These are phyloP conservation scores for Procavia capensis DNA, from an alignment of 2,113 vertebrate species.

Conservation along the genomic window DNA sequence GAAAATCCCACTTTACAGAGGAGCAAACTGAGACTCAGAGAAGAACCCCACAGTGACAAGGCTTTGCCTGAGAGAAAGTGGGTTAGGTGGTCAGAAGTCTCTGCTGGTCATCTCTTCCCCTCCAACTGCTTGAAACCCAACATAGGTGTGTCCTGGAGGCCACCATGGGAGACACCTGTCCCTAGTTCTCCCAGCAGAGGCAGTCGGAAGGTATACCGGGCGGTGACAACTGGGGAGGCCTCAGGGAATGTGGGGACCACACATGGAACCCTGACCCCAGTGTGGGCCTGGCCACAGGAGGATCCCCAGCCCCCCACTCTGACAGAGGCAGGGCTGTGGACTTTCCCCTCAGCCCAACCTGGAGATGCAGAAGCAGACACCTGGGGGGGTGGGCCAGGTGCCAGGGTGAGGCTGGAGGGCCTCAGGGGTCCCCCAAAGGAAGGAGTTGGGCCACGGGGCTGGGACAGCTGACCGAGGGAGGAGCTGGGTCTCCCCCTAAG, in stretches of 20 bases:
- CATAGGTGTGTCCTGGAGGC: neutral
- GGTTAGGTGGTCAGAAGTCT: neutral
- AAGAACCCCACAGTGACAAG: neutral
- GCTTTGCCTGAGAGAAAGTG: rapidly evolving
- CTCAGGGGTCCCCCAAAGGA: too few species aligned
- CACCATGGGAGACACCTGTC: neutral
- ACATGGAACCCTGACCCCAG: neutral
- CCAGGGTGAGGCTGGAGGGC: too few species aligned
- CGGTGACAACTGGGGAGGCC: neutral
- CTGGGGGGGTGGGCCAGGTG: neutral
- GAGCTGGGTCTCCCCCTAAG: rapidly evolving
- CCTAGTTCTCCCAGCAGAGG: neutral
- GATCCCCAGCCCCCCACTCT: rapidly evolving
- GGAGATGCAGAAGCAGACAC: neutral
- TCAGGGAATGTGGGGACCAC: neutral
- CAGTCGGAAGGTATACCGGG: neutral
- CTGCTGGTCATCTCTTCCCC: too few species aligned
- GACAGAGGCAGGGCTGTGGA: rapidly evolving
- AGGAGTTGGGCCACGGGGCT: neutral
- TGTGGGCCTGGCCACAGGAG: neutral
- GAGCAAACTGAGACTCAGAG: neutral
- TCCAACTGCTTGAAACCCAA: neutral
- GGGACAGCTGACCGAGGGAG: neutral
- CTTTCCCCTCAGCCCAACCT: neutral
- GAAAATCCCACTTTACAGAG: neutral